Evolutionary conservation across 2,888 invertebrate species (phyloP).

Genomic region (Nephrotoma guestfalica): DNA sequence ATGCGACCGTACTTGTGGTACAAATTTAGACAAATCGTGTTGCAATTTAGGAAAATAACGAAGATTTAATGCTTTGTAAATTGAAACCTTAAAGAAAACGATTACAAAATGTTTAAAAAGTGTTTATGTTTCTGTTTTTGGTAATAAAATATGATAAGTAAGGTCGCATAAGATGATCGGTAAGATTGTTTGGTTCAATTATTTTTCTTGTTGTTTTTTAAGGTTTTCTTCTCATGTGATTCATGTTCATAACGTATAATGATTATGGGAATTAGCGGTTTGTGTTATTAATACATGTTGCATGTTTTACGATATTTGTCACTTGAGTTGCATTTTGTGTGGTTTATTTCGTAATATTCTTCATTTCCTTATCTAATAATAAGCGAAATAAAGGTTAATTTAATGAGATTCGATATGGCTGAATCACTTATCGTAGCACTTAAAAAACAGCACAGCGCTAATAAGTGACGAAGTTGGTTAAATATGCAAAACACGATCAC

Average conservation of each 20-base stretch:
- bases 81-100: background rate
- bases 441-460: too few relatives aligned
- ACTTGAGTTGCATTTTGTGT: background rate
- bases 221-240: background rate
- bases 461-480: too few relatives aligned
- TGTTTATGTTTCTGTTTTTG: background rate
- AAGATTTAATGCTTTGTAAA: background rate
- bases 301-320: background rate
- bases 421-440: too few relatives aligned
- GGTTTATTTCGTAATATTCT: background rate
- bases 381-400: background rate
- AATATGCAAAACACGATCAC: too few relatives aligned
- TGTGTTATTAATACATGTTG: background rate
- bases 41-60: background rate
- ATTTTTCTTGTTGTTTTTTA: background rate
- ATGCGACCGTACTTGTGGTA: background rate
- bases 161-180: background rate
- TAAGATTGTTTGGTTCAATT: background rate
- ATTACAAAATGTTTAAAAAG: background rate
- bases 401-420: background rate
- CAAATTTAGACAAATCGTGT: background rate
- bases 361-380: too few relatives aligned
- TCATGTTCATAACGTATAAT: background rate
- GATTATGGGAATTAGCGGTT: background rate
- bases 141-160: background rate